Evolutionary conservation across 1,140 invertebrate species (phyloP).

Genomic region (Probaryconus sp.): DNA sequence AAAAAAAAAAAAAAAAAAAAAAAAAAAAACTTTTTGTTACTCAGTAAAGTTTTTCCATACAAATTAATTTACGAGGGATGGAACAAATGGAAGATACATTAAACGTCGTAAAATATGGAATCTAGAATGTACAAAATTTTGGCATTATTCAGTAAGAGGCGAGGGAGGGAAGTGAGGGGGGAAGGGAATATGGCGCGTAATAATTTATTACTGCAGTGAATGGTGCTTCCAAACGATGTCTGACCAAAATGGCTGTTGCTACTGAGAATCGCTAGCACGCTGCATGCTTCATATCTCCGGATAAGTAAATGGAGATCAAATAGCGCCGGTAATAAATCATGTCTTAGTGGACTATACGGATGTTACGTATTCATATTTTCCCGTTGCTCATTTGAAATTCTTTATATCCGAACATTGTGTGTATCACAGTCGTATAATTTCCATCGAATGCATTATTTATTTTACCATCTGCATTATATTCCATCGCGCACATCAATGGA

Average conservation of each 20-base stretch:
- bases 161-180: conserved; percentile 19
- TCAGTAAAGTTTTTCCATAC: no score
- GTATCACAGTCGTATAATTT: conserved; percentile 3
- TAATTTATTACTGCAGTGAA: conserved; percentile 55
- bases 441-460: conserved; percentile 26
- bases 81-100: background rate
- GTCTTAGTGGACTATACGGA: conserved; percentile 37
- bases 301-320: conserved; percentile 53
- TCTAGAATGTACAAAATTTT: conserved; percentile 19
- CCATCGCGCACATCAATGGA: background rate
- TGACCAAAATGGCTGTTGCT: conserved; percentile 54
- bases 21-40: no score
- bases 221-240: conserved; percentile 44
- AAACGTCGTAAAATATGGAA: background rate
- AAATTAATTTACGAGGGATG: no score
- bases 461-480: background rate
- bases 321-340: conserved; percentile 51
- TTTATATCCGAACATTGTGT: conserved; percentile 26
- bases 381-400: conserved; percentile 43
- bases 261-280: conserved; percentile 35
- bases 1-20: no score
- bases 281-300: conserved; percentile 36
- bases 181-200: no score
- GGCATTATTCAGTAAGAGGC: conserved; percentile 30
- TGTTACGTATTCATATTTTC: conserved; percentile 24